Evolutionary conservation across 1,140 invertebrate species (phyloP).

Genomic region (Meloidogyne exigua): DNA sequence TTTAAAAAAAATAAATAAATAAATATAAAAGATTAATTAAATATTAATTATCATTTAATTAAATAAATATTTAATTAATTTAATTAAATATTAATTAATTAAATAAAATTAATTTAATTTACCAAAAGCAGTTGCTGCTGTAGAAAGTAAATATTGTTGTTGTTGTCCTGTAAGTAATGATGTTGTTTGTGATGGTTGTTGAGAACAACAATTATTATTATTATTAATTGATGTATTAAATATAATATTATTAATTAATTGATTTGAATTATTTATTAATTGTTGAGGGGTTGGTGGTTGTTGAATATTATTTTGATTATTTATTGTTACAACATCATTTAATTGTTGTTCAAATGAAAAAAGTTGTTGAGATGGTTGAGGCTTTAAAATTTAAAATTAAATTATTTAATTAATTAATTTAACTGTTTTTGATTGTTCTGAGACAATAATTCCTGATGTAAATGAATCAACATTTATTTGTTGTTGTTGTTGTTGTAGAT

Average conservation of each 20-base stretch:
- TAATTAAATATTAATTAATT: too few relatives aligned
- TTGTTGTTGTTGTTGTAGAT: background rate
- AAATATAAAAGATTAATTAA: too few relatives aligned
- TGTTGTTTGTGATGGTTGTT: background rate
- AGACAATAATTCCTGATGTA: background rate
- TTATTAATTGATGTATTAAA: background rate
- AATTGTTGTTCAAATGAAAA: constrained; percentile 8
- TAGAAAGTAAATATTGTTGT: constrained; percentile 2
- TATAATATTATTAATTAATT: constrained; percentile 1
- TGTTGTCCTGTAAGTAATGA: background rate
- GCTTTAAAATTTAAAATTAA: background rate
- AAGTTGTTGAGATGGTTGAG: background rate
- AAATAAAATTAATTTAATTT: background rate
- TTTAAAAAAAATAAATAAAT: too few relatives aligned
- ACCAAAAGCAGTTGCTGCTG: background rate
- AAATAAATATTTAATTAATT: too few relatives aligned
- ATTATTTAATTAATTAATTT: background rate
- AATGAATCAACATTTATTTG: background rate
- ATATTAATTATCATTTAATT: too few relatives aligned
- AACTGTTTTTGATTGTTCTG: background rate
- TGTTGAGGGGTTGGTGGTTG: background rate
- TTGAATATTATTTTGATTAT: background rate
- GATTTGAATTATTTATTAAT: background rate
- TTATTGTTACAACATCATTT: background rate
- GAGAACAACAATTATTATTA: background rate